Percentiles rank a stretch among this genome's conserved stretches.
phyloP scores from a whole-genome alignment of 1,140 invertebrate genomes.

The Delia radicum region DNA sequence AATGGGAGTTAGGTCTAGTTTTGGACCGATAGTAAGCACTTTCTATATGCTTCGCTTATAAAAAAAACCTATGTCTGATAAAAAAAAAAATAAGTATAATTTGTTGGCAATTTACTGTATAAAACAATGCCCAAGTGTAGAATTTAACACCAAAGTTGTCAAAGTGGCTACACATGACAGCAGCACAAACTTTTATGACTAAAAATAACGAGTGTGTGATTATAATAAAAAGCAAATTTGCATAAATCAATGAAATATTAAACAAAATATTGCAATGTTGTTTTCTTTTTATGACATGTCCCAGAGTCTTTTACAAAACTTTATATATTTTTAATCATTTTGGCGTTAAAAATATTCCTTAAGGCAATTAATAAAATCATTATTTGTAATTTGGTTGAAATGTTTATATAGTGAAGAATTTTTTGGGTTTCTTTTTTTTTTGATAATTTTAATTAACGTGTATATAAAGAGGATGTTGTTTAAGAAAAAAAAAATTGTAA shows the following conservation, averaged over 20 bases:
- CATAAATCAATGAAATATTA: conserved; percentile 22
- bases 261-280: neutral
- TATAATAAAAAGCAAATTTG: conserved; percentile 1
- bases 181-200: neutral
- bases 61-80: too few species aligned
- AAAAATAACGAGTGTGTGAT: neutral
- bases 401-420: neutral
- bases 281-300: conserved; percentile 8
- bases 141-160: conserved; percentile 16
- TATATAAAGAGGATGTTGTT: too few species aligned
- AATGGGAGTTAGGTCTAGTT: too few species aligned
- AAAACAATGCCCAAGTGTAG: conserved; percentile 3
- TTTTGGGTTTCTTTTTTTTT: neutral
- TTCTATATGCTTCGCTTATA: too few species aligned
- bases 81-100: too few species aligned
- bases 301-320: neutral
- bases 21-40: too few species aligned
- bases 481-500: too few species aligned
- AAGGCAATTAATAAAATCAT: neutral
- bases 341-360: neutral
- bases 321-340: neutral
- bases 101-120: too few species aligned
- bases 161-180: neutral
- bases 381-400: neutral
- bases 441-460: too few species aligned